Percentiles rank a stretch among this genome's conserved stretches.
These are phyloP conservation scores for Decapterus maruadsi DNA, from an alignment of 2,797 vertebrate species.

Conservation along the genomic window DNA sequence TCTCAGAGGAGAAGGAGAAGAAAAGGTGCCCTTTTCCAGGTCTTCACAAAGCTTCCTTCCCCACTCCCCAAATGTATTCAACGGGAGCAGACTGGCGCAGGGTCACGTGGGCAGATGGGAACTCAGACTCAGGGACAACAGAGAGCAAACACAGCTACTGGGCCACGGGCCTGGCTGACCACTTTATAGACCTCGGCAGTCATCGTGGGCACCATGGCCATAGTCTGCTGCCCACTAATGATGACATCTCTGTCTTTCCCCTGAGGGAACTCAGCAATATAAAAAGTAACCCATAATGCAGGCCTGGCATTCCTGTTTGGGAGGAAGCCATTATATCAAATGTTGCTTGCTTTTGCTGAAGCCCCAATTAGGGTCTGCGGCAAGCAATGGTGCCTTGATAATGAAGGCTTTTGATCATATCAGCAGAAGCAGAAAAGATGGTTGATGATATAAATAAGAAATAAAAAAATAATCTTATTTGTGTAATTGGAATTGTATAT, in stretches of 20 bases:
- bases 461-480: conserved; percentile 24
- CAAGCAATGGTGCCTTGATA: conserved; percentile 64
- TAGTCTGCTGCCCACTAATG: conserved; percentile 76
- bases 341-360: conserved; percentile 71
- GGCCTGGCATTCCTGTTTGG: conserved; percentile 64
- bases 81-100: conserved; percentile 49
- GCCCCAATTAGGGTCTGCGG: conserved; percentile 70
- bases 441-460: conserved; percentile 40
- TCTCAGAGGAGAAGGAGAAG: conserved; percentile 62
- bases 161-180: conserved; percentile 61
- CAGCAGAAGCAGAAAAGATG: conserved; percentile 50
- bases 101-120: conserved; percentile 66
- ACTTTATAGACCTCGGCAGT: conserved; percentile 63
- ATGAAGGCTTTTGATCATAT: conserved; percentile 75
- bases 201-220: conserved; percentile 47
- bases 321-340: conserved; percentile 74
- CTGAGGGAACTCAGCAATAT: conserved; percentile 64
- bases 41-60: conserved; percentile 70
- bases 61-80: conserved; percentile 77
- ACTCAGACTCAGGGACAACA: conserved; percentile 53
- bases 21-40: conserved; percentile 77
- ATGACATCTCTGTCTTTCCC: conserved; percentile 76
- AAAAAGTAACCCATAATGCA: conserved; percentile 68
- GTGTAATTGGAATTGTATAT: conserved; percentile 49
- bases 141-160: conserved; percentile 50